These are phyloP conservation scores for Pseudorasbora parva DNA, from an alignment of 2,113 vertebrate species.

Conservation along the genomic window DNA sequence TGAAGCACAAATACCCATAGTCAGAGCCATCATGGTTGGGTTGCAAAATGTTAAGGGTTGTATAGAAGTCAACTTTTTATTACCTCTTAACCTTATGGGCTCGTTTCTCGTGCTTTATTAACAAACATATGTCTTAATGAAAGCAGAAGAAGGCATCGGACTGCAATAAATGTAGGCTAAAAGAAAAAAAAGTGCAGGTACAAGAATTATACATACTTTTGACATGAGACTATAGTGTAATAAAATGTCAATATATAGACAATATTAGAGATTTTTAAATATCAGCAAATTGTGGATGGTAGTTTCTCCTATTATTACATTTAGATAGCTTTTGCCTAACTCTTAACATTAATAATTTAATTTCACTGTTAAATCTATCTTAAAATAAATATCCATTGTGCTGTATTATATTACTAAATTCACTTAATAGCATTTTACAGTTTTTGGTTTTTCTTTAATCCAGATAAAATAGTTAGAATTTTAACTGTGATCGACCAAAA, in stretches of 20 bases:
- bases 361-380: not conserved
- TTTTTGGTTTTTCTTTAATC: not conserved
- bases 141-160: not conserved
- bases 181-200: not conserved
- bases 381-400: not conserved
- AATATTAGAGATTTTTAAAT: not conserved
- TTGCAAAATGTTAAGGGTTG: not conserved
- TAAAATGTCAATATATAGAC: not conserved
- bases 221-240: not conserved
- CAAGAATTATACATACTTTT: not conserved
- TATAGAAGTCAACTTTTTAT: not conserved
- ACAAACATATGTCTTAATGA: not conserved
- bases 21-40: not conserved
- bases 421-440: not conserved
- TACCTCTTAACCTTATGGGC: not conserved
- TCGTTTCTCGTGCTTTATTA: not conserved
- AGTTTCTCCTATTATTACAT: not conserved
- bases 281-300: too few relatives aligned
- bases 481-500: not conserved
- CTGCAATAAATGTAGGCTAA: not conserved
- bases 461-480: not conserved
- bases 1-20: not conserved
- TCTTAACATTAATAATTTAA: not conserved
- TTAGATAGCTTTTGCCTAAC: not conserved
- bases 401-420: not conserved